These are phyloP conservation scores for Anguilla marmorata DNA, from an alignment of 2,797 vertebrate genomes.

Conservation along the genomic window DNA sequence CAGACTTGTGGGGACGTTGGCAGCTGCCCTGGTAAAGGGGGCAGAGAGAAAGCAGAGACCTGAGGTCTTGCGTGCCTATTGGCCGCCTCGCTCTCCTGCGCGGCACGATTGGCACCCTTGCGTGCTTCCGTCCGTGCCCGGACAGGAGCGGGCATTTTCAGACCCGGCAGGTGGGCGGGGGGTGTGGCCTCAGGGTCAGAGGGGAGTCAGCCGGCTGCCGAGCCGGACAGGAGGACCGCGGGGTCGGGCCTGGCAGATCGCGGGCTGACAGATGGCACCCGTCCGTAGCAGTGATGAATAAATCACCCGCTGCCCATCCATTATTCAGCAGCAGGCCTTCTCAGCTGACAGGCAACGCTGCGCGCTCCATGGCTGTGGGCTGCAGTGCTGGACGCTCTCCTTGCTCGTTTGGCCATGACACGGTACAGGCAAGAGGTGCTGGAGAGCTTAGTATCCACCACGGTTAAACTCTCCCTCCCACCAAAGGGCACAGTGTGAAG, in stretches of 20 bases:
- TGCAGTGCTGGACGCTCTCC: not conserved
- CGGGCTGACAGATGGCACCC: conserved; percentile 54
- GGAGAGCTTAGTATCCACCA: not conserved
- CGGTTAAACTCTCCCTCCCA: not conserved
- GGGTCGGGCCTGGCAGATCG: conserved; percentile 22
- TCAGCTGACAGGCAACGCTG: conserved; percentile 45
- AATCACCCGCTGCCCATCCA: conserved; percentile 69
- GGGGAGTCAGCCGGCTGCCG: not conserved
- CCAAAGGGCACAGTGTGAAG: not conserved
- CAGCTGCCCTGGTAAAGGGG: not conserved
- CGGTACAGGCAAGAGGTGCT: not conserved
- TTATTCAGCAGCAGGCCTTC: conserved; percentile 67
- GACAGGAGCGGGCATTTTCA: not conserved
- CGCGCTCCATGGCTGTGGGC: not conserved
- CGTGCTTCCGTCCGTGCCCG: not conserved
- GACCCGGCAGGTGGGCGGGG: not conserved
- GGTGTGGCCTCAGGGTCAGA: not conserved
- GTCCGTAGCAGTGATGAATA: conserved; percentile 69
- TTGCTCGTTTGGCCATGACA: not conserved
- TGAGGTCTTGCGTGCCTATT: not conserved
- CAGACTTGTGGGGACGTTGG: not conserved
- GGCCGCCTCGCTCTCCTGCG: not conserved
- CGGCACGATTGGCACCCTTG: not conserved
- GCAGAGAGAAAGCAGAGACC: not conserved
- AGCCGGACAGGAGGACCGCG: not conserved